Base-by-base conservation (phyloP, 2,888 invertebrate species). In the Endomychus coccineus region DNA sequence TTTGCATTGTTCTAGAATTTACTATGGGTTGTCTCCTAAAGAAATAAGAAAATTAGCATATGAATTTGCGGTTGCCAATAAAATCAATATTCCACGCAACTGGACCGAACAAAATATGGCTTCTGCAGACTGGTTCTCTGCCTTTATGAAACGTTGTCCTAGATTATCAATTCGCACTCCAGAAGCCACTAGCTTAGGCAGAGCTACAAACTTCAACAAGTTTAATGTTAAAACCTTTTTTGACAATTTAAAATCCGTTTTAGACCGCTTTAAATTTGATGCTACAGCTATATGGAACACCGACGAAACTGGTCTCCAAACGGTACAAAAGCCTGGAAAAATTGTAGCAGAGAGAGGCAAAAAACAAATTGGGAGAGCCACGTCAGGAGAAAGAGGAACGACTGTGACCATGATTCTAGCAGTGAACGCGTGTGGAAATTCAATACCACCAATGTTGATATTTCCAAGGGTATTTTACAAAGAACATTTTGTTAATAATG, bases 181-280 rank as follows among this genome's bases (percentile, higher is more conserved):
- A 16, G 34, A 42, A 34, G 12, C 42, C 25, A 43, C 40, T 29
- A 44, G 40, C 31, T 37, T 44, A 30, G 37, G 42, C 32, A 40
- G 40, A 16, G 36, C 36, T 32, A 44, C 44, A 32, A 22, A 34
- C 25, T 43, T 44, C 37, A 40, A 34, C 40, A 27, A 19, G n/a
- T n/a, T n/a, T n/a, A n/a, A n/a, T 25, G 40, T 36, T 3, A 29
- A 29, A 19, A n/a, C 27, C 12, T 43, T 42, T 41, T 42, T 27
- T 34, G 17, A 27, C 12, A 34, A 39, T 16, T 34, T 39, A 12
- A 28, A 15, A 10, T 21, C 17, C 9, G 39, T 39, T 4, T 27
- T 27, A 29, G 39, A 39, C 16, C 25, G 12, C 15, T 34, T 19
- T 27, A 10, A 21, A 27, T 39, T n/a, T n/a, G n/a, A n/a, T n/a